These are phyloP conservation scores for Drosophila micromelanica DNA, from an alignment of 1,140 invertebrate species.

Conservation along the genomic window DNA sequence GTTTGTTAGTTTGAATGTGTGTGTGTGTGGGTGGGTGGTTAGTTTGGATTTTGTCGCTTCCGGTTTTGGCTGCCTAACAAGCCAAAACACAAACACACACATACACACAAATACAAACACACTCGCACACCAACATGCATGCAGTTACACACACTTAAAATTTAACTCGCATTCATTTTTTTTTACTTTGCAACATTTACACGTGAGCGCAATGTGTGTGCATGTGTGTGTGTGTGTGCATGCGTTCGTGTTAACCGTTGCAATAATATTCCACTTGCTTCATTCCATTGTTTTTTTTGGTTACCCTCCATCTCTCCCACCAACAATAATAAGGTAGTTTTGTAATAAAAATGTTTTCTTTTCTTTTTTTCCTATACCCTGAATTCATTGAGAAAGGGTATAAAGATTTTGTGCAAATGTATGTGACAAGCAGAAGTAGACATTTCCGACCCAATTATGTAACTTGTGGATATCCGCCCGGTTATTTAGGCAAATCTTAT, in stretches of 20 bases:
- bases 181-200: constrained; percentile 35
- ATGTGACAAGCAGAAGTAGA: too few relatives aligned
- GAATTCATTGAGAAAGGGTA: too few relatives aligned
- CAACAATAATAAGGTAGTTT: constrained; percentile 46
- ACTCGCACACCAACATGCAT: constrained; percentile 9
- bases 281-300: constrained; percentile 26
- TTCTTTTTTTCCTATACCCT: background rate
- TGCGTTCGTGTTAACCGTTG: constrained; percentile 59
- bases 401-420: too few relatives aligned
- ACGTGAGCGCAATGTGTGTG: background rate
- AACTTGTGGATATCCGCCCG: too few relatives aligned
- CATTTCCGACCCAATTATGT: too few relatives aligned
- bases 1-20: constrained; percentile 14
- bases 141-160: constrained; percentile 56
- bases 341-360: constrained; percentile 41
- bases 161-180: constrained; percentile 65
- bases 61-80: constrained; percentile 65
- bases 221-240: background rate
- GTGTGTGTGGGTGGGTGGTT: constrained; percentile 12
- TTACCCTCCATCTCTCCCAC: background rate
- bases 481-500: too few relatives aligned
- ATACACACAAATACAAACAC: constrained; percentile 1
- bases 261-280: constrained; percentile 59
- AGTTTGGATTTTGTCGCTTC: constrained; percentile 54
- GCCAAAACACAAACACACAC: constrained; percentile 25